These are phyloP conservation scores for Amblyjoppa proteus DNA, from an alignment of 2,888 invertebrate genomes.

Conservation along the genomic window DNA sequence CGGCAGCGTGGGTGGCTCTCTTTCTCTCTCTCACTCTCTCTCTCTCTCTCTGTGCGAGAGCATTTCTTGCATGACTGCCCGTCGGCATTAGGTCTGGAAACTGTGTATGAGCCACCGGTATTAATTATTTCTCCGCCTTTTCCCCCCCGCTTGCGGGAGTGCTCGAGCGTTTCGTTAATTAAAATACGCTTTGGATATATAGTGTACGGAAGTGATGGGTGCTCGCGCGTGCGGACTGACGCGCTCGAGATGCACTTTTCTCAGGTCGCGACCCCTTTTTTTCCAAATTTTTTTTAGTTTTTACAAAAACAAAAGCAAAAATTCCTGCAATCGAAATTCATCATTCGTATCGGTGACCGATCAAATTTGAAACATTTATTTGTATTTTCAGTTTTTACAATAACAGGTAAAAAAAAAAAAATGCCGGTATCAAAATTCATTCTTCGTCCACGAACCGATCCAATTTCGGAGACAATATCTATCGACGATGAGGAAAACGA, in stretches of 20 bases:
- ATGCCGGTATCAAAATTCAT: background rate
- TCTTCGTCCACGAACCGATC: background rate
- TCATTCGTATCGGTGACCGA: background rate
- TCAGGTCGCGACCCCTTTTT: conserved; percentile 50
- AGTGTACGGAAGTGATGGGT: conserved; percentile 39
- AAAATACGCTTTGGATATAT: conserved; percentile 65
- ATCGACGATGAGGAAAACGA: background rate
- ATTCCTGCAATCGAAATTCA: background rate
- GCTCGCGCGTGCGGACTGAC: conserved; percentile 55
- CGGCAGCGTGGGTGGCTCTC: conserved; percentile 80
- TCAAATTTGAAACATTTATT: background rate
- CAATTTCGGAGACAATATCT: background rate
- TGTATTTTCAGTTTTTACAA: background rate
- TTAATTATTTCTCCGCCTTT: conserved; percentile 78
- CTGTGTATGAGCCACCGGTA: conserved; percentile 76
- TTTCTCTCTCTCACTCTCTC: conserved; percentile 42
- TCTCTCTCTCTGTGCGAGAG: conserved; percentile 38
- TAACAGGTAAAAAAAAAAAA: background rate
- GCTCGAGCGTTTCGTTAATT: conserved; percentile 70
- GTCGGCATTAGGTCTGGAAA: conserved; percentile 76
- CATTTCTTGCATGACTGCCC: conserved; percentile 81
- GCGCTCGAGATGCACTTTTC: conserved; percentile 57
- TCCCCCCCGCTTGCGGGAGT: conserved; percentile 49
- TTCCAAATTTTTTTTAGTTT: background rate
- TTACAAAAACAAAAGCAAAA: background rate